A percentile compares a stretch with the other conserved stretches of the same genome.
Evolutionary conservation across 2,113 vertebrate species (phyloP).

Genomic region (Callipepla californica): DNA sequence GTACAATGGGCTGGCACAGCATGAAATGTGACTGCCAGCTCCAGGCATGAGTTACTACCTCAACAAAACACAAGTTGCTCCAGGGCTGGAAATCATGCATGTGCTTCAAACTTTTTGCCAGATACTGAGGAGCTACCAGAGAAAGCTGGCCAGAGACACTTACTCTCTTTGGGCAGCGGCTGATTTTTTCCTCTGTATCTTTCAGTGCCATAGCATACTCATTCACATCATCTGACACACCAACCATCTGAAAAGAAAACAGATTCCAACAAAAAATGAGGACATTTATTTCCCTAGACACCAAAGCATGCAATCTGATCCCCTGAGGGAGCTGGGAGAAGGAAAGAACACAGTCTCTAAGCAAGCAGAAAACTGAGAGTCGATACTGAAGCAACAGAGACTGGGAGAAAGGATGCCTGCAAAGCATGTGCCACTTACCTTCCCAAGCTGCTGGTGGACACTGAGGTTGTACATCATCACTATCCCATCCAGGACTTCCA

Average conservation of each 20-base stretch:
- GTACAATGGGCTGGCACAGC: background rate
- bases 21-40: background rate
- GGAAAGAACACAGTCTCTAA: background rate
- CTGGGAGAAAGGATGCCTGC: background rate
- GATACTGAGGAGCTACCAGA: background rate
- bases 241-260: constrained; percentile 90
- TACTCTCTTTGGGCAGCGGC: constrained; percentile 89
- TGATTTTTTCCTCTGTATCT: constrained; percentile 96
- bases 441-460: constrained; percentile 97
- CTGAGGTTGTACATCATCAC: constrained; percentile 99
- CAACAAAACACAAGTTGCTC: background rate
- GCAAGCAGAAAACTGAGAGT: background rate
- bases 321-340: fast-evolving
- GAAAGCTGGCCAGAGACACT: constrained; percentile 37
- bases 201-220: constrained; percentile 95
- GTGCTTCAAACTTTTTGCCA: background rate
- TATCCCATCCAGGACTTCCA: constrained; percentile 93
- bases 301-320: background rate
- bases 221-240: constrained; percentile 95
- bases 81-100: background rate
- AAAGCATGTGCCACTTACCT: constrained; percentile 76
- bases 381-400: fast-evolving
- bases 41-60: background rate
- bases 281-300: background rate
- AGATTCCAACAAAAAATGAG: background rate